Base-by-base conservation (phyloP, 2,113 vertebrate genomes). In the Scytalopus superciliaris region DNA sequence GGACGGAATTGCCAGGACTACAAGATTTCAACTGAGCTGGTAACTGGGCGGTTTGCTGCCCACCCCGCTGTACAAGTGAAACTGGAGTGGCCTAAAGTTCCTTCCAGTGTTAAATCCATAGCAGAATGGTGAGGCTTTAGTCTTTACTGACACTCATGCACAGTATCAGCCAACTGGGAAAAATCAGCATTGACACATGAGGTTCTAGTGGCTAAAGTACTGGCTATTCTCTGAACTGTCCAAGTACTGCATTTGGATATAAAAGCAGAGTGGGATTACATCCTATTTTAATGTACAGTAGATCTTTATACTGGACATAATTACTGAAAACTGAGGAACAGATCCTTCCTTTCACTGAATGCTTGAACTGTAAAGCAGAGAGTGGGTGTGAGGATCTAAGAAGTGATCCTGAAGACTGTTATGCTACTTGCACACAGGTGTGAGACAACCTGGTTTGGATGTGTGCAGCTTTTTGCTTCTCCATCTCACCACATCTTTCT, bases 1-100 rank as follows among this genome's bases (percentile, higher is more conserved):
- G 98, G 98, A 44, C 27, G 16, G 59, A 94, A 98, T 44, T 98
- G 98, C 94, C 97, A 95, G 82, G 86, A 97, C n/a, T 98, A 98
- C 67, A 78, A 93, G 59, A 57, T 97, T 59, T 89, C 83, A 0
- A 42, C 97, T 35, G 97, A 97, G 80, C 75, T 97, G n/a, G 98
- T 98, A 84, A 98, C 97, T 16, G 98, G 98, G 77, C 81, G 91
- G 31, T 93, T 98, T 67, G 97, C 96, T 78, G 64, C 42, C 55
- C 96, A 93, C 39, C 98, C 98, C 69, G 98, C 98, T 83, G 88
- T 90, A 30, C 98, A 98, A 53, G 5, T 98, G 72, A 98, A 96
- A 89, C 4, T 98, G 40, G 28, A 94, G 12, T 99, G 98, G 97
- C 86, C 96, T 19, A 94, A 75, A 78, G 60, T 98, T 33, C 97